Evolutionary conservation across 2,113 vertebrate genomes (phyloP).

Genomic region (Lipophrys pholis): DNA sequence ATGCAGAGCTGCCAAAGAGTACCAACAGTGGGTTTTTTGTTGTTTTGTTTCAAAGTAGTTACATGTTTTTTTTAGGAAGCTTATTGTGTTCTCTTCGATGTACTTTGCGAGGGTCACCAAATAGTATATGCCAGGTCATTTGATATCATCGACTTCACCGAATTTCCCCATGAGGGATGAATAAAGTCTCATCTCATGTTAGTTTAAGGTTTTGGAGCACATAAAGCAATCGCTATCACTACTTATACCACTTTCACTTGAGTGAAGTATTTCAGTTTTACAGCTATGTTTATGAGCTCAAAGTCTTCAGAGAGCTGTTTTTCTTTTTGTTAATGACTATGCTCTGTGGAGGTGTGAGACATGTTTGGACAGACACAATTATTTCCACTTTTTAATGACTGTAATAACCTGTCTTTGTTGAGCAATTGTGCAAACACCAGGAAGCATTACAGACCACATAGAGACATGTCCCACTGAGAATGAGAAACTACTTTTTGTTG

Average conservation of each 20-base stretch:
- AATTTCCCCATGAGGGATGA: too few relatives aligned
- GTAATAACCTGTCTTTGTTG: slow-evolving; percentile 5
- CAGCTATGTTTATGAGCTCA: neutral
- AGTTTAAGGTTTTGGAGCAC: slow-evolving; percentile 21
- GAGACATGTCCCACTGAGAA: slow-evolving; percentile 8
- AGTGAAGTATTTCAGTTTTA: neutral
- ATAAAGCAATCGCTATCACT: neutral
- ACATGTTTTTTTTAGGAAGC: slow-evolving; percentile 16
- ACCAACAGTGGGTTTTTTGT: neutral
- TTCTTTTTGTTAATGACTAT: neutral
- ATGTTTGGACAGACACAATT: neutral
- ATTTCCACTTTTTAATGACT: slow-evolving; percentile 7
- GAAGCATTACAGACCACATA: slow-evolving; percentile 4
- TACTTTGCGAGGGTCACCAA: slow-evolving; percentile 44
- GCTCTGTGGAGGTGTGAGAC: neutral
- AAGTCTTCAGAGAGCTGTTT: too few relatives aligned
- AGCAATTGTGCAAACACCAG: slow-evolving; percentile 5
- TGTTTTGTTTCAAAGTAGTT: slow-evolving; percentile 25
- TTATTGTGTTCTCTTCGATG: slow-evolving; percentile 15
- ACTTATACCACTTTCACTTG: neutral
- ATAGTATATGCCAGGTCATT: slow-evolving; percentile 8
- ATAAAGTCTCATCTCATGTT: neutral
- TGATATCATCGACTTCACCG: too few relatives aligned
- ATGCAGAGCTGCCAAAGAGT: neutral
- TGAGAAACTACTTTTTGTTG: slow-evolving; percentile 12